Conservation (phyloP, 2,113 vertebrate genomes). For the Alexandromys fortis region DNA sequence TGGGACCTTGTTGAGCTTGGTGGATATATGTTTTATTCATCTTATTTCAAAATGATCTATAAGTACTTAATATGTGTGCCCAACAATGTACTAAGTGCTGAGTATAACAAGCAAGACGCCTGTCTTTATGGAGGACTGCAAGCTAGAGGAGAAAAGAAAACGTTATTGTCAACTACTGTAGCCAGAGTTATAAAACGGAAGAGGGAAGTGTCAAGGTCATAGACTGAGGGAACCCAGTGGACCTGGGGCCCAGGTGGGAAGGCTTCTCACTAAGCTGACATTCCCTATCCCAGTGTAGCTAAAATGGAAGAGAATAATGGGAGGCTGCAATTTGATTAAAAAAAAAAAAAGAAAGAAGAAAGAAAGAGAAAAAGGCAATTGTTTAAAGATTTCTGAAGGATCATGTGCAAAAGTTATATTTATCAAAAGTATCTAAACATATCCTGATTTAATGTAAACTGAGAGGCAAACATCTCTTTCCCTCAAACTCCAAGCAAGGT, state of each 20-base stretch:
- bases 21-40: not conserved
- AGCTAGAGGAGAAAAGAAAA: not conserved
- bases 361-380: not conserved
- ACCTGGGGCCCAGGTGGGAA: not conserved
- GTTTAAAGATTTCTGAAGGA: constrained; percentile 57
- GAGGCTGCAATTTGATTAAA: not conserved
- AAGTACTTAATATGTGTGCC: not conserved
- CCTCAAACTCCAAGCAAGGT: not conserved
- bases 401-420: constrained; percentile 20
- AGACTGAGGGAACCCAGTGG: not conserved
- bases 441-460: not conserved
- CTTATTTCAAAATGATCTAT: constrained; percentile 5
- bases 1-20: not conserved
- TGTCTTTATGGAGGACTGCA: not conserved
- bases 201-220: not conserved
- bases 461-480: constrained; percentile 13
- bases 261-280: not conserved
- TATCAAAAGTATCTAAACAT: not conserved
- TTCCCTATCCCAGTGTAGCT: not conserved
- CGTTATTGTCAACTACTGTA: not conserved
- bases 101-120: not conserved
- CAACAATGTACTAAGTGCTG: not conserved
- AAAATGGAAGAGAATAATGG: not conserved
- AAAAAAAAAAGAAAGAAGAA: not conserved
- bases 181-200: not conserved